Base-by-base conservation (phyloP, 2,797 vertebrate species). In the Platalea minor region DNA sequence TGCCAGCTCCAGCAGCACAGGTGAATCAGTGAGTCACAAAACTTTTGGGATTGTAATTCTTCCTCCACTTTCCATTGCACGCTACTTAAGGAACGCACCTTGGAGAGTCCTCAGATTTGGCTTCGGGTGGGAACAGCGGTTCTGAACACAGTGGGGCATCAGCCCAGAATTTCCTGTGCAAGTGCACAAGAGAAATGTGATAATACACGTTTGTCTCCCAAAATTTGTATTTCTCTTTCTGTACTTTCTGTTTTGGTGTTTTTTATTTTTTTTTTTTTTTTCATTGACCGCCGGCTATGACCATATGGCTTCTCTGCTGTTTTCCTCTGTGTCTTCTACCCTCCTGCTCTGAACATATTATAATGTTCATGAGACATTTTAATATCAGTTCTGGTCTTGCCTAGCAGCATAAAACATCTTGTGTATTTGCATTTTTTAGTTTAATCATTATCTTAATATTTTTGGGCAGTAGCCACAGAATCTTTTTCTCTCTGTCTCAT, bases 391-490 rank as follows among this genome's bases (percentile, higher is more conserved):
- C 65, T 93, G 83, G 77, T 95, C 95, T 94, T 93, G 43, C 98
- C 96, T 96, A 96, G 95, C 95, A 98, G 96, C 97, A 96, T 96
- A 96, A 97, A 97, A 97, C 96, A 97, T 97, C 97, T 98, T 97
- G 93, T 96, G 85, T 95, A 97, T 98, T 98, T 98, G 97, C 97
- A 97, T 97, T 97, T 97, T 97, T 97, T 95, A 97, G 93, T 97
- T 98, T 97, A 98, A 97, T 98, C 93, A 97, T 97, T 97, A 97
- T 95, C 89, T 97, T 97, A 96, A 93, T 97, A 97, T 97, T 98
- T 93, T 95, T 97, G 97, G 96, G 97, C 88, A 88, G 96, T 98
- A 97, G 97, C 96, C 97, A 97, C 90, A 88, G 64, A 96, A 97
- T 97, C 94, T 96, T 96, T 97, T 95, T 89, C 91, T 53, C 65